A percentile compares a stretch with the other conserved stretches of the same genome.
phyloP scores from a whole-genome alignment of 1,140 invertebrate species.

The Octopus sinensis region DNA sequence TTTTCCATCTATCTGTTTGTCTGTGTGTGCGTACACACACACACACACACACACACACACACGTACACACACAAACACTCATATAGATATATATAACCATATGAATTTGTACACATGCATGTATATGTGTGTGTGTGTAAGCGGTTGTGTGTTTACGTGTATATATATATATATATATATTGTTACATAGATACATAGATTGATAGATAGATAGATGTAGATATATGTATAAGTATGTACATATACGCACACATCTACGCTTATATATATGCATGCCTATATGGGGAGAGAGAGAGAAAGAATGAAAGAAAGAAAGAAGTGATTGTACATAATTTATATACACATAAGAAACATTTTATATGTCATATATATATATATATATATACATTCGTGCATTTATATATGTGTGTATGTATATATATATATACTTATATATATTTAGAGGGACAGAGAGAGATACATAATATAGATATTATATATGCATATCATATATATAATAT shows the following conservation, averaged over 20 bases:
- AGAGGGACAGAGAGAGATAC: too few species aligned
- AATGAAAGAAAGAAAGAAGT: neutral
- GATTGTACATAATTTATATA: too few species aligned
- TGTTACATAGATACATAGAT: neutral
- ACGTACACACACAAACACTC: neutral
- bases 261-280: neutral
- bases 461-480: too few species aligned
- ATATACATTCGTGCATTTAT: too few species aligned
- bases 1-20: too few species aligned
- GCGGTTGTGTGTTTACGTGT: neutral
- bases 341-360: too few species aligned
- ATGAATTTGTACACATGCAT: neutral
- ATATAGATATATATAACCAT: neutral
- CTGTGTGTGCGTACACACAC: neutral
- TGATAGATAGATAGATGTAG: neutral
- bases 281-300: neutral
- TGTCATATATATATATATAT: too few species aligned
- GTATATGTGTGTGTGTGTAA: neutral
- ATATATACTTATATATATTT: too few species aligned
- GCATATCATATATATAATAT: too few species aligned
- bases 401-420: too few species aligned
- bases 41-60: neutral
- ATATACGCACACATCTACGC: neutral
- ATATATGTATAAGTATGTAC: neutral
- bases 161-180: neutral